Conservation (phyloP, 2,888 invertebrate species). For the Octonoba sinensis region DNA sequence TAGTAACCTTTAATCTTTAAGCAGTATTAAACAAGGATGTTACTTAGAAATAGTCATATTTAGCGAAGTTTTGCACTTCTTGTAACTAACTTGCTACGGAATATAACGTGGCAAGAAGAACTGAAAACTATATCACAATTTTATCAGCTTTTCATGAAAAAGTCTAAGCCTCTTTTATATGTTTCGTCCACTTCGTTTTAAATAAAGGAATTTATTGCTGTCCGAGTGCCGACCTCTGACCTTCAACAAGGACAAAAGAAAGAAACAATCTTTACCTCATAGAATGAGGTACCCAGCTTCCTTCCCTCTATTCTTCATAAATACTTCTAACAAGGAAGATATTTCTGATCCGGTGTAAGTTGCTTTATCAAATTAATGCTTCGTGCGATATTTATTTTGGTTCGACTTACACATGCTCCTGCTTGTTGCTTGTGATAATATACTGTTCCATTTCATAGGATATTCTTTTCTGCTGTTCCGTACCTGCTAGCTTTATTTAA, state of each 20-base stretch:
- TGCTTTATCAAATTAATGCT: constrained; percentile 10
- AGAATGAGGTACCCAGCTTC: constrained; percentile 3
- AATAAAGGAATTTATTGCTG: constrained; percentile 2
- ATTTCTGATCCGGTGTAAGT: constrained; percentile 10
- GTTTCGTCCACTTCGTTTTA: neutral
- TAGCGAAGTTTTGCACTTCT: no score
- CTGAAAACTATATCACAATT: no score
- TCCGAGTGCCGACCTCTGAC: constrained; percentile 20
- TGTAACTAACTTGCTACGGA: no score
- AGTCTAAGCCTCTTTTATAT: no score
- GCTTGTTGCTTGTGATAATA: constrained; percentile 60
- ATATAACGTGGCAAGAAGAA: no score
- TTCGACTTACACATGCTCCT: constrained; percentile 50
- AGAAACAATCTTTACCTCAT: neutral
- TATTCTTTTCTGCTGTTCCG: constrained; percentile 50
- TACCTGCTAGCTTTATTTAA: constrained; percentile 52
- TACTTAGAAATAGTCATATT: no score
- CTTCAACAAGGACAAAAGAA: neutral
- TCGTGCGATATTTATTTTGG: constrained; percentile 32
- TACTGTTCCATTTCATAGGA: constrained; percentile 13
- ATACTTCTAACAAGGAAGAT: constrained; percentile 7
- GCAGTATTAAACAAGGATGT: no score
- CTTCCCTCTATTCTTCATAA: constrained; percentile 34
- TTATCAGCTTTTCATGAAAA: no score
- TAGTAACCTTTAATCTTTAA: no score